phyloP scores from a whole-genome alignment of 1,140 invertebrate species.

The Capitella teleta region DNA sequence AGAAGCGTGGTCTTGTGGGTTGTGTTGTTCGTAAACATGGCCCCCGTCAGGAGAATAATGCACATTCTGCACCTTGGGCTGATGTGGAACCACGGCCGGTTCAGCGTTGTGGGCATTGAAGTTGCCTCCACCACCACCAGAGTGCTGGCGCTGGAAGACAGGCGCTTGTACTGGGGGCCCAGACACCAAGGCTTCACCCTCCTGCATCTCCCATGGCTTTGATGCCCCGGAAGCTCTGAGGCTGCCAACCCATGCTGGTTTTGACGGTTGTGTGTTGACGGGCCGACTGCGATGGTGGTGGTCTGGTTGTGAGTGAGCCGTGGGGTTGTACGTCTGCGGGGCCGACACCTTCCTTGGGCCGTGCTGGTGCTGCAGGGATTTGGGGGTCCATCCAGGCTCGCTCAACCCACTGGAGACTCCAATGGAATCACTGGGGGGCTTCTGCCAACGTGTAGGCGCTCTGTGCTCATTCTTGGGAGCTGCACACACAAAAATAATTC shows the following conservation, averaged over 20 bases:
- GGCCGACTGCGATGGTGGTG: background rate
- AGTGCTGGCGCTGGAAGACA: background rate
- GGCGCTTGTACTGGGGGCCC: background rate
- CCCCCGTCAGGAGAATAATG: conserved; percentile 4
- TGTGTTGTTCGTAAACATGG: conserved; percentile 7
- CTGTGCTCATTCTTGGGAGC: too few relatives aligned
- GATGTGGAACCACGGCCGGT: conserved; percentile 1
- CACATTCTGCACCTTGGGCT: conserved; percentile 9
- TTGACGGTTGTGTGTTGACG: background rate
- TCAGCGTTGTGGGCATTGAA: too few relatives aligned
- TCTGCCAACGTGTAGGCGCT: too few relatives aligned
- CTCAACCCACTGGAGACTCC: too few relatives aligned
- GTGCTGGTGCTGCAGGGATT: background rate
- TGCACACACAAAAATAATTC: too few relatives aligned
- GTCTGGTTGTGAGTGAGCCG: background rate
- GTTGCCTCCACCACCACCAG: too few relatives aligned
- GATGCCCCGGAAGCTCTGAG: conserved; percentile 5
- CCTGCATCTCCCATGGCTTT: conserved; percentile 14
- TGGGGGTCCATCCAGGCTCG: conserved; percentile 1
- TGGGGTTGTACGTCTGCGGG: background rate
- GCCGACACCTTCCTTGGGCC: background rate
- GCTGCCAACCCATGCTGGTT: conserved; percentile 8
- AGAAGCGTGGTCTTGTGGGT: conserved; percentile 3
- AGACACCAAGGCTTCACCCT: too few relatives aligned
- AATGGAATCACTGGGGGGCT: too few relatives aligned